Conservation (phyloP, 2,888 invertebrate genomes). For the Cantharis rustica region DNA sequence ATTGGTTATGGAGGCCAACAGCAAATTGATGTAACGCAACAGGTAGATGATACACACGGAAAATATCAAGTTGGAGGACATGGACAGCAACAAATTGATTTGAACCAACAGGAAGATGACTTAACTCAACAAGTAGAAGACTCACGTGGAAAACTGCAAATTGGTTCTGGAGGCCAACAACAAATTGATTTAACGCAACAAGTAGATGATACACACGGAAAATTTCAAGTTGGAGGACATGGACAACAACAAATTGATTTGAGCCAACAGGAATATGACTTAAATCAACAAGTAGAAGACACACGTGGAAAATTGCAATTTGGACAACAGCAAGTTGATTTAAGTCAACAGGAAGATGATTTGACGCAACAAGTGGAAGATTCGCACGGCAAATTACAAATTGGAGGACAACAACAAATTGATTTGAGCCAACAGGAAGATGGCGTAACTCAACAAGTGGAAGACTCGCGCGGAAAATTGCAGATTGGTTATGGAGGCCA, state of each 20-base stretch:
- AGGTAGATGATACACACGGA: background rate
- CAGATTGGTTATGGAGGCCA: slow-evolving; percentile 18
- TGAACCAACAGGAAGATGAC: slow-evolving; percentile 8
- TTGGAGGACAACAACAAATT: slow-evolving; percentile 21
- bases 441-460: slow-evolving; percentile 34
- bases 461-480: slow-evolving; percentile 17
- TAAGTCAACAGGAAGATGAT: slow-evolving; percentile 32
- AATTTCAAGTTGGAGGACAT: too few relatives aligned
- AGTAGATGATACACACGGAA: background rate
- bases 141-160: slow-evolving; percentile 37
- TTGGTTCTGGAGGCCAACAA: slow-evolving; percentile 21
- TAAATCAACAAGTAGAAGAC: too few relatives aligned
- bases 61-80: too few relatives aligned
- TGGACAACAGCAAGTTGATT: slow-evolving; percentile 11
- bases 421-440: slow-evolving; percentile 18
- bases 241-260: slow-evolving; percentile 15
- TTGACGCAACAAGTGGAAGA: slow-evolving; percentile 36
- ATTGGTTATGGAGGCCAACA: slow-evolving; percentile 18
- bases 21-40: slow-evolving; percentile 27
- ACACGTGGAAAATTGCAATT: too few relatives aligned
- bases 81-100: slow-evolving; percentile 17
- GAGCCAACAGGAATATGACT: too few relatives aligned
- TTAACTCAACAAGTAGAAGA: slow-evolving; percentile 33
- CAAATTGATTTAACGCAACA: slow-evolving; percentile 26
- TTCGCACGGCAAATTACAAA: slow-evolving; percentile 40